These are phyloP conservation scores for Formica aserva DNA, from an alignment of 2,888 invertebrate species.

Conservation along the genomic window DNA sequence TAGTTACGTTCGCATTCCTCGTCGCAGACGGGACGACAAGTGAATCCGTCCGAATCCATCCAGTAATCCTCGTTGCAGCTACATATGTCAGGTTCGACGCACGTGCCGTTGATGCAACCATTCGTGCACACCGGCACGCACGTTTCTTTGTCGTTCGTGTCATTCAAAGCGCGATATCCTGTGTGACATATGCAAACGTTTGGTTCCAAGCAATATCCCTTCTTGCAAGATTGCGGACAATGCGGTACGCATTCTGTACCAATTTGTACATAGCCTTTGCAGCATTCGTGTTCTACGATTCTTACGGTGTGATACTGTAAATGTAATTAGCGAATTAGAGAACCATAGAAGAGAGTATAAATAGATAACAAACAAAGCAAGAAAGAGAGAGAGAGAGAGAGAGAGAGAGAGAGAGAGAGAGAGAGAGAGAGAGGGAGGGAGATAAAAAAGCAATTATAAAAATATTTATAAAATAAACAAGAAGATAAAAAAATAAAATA, in stretches of 20 bases:
- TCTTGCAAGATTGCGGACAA: slow-evolving; percentile 78
- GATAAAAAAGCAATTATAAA: background rate
- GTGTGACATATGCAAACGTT: slow-evolving; percentile 69
- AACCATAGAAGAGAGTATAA: too few relatives aligned
- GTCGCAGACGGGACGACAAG: slow-evolving; percentile 45
- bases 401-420: background rate
- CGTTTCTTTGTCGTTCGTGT: background rate
- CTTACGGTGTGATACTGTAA: slow-evolving; percentile 60
- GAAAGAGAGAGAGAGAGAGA: background rate
- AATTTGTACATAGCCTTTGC: slow-evolving; percentile 64
- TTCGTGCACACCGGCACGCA: slow-evolving; percentile 38
- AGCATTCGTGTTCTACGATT: slow-evolving; percentile 61
- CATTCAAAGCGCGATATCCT: slow-evolving; percentile 59
- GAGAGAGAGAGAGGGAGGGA: background rate
- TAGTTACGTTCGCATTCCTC: slow-evolving; percentile 27
- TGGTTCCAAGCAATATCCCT: slow-evolving; percentile 70
- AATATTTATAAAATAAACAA: background rate
- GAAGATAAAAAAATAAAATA: background rate
- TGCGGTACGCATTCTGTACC: slow-evolving; percentile 69
- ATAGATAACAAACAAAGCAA: background rate
- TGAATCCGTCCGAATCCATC: slow-evolving; percentile 10
- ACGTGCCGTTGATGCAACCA: slow-evolving; percentile 76
- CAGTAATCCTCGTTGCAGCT: slow-evolving; percentile 75
- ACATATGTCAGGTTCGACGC: slow-evolving; percentile 83
- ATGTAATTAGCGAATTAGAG: background rate